These are phyloP conservation scores for Cebuella pygmaea DNA, from an alignment of 2,797 vertebrate genomes.

Conservation along the genomic window DNA sequence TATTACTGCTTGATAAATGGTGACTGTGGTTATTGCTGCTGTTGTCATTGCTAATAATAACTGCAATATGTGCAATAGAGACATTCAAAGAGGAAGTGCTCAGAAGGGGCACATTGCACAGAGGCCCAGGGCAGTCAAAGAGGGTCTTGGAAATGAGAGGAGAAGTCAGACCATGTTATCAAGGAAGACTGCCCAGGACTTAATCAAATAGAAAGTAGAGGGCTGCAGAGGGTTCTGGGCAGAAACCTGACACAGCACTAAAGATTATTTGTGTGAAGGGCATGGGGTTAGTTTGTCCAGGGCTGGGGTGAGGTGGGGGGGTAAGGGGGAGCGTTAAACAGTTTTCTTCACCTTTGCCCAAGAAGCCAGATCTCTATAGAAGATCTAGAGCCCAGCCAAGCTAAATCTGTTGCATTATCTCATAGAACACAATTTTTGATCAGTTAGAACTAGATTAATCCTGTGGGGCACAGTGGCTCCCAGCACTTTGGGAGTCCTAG, in stretches of 20 bases:
- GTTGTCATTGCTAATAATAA: neutral
- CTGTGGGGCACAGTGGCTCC: no score
- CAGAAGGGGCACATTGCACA: neutral
- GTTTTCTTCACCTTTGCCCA: neutral
- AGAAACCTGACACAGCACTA: neutral
- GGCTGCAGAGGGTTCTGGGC: neutral
- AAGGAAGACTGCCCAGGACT: neutral
- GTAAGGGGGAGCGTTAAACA: neutral
- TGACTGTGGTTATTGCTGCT: neutral
- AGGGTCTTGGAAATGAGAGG: neutral
- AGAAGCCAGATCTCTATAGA: neutral
- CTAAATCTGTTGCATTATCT: neutral
- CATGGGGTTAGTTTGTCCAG: neutral
- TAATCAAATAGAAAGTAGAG: neutral
- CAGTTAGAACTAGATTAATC: neutral
- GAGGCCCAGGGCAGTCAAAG: neutral
- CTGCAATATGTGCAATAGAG: neutral
- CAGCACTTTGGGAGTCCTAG: no score
- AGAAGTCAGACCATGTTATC: neutral
- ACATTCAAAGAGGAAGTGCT: neutral
- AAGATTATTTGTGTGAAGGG: neutral
- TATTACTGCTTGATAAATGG: neutral
- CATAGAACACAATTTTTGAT: neutral
- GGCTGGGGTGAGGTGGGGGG: accelerated
- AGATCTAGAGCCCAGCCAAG: neutral